Evolutionary conservation across 2,888 invertebrate genomes (phyloP), one percentile per base, ranked within the genome.

Genomic region (Ypsolopha scabrella): DNA sequence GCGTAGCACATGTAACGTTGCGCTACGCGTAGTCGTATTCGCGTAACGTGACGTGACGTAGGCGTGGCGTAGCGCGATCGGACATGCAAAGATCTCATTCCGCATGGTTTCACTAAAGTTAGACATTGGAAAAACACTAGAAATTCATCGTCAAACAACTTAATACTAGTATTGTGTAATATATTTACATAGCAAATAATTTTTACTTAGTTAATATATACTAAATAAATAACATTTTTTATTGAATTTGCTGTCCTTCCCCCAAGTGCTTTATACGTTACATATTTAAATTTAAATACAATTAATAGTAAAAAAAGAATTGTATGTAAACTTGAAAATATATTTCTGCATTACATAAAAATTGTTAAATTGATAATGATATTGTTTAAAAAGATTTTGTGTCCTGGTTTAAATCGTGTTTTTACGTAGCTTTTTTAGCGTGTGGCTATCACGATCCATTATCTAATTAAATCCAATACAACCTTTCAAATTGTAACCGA

Each of bases 161-260:
- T 80, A 80, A 77, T 78, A 80, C 76, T 85, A 83, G 80, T 75
- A 75, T 80, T 86, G 85, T 85, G 83, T 83, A 81, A 82, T 80
- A 85, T 83, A 86, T 85, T 83, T 83, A 86, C 75, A 82, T 86
- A 86, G 86, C 72, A 70, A 81, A 82, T 85, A 83, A 83, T 85
- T 86, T 85, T 85, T 86, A 83, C 81, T 86, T 85, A 85, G 85
- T 86, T 86, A 83, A 78, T 80, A 72, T 74, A 76, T 78, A 82
- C 71, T 81, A 80, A 83, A 82, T 80, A 76, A 80, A 80, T 81
- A 74, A 80, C 77, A 76, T 85, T 87, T 87, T 83, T 87, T 80
- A 87, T 87, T 87, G 80, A 82, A 87, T 87, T 87, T 86, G 87
- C 87, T 87, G 85, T 87, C 87, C 87, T 87, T 86, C 82, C 87